These are phyloP conservation scores for Corynorhinus townsendii DNA, from an alignment of 2,113 vertebrate species.

Conservation along the genomic window DNA sequence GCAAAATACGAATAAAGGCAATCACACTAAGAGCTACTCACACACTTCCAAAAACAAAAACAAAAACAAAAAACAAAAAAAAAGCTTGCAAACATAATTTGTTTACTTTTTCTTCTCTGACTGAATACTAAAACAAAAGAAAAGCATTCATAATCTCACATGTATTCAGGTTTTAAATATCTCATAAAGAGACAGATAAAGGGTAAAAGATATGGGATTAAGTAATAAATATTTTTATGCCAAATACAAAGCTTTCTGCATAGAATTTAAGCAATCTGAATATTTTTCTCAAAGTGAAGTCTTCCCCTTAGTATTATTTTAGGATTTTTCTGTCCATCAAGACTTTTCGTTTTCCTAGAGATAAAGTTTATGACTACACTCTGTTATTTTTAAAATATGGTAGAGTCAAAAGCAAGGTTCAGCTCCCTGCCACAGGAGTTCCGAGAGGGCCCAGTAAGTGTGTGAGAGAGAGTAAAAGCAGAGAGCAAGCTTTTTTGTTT, in stretches of 20 bases:
- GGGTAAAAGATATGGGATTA: not conserved
- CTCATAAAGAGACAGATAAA: not conserved
- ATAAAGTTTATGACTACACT: not conserved
- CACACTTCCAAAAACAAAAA: accelerated
- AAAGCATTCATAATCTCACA: not conserved
- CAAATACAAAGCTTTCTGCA: not conserved
- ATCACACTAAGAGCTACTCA: not conserved
- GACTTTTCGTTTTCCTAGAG: not conserved
- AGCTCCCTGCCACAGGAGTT: too few relatives aligned
- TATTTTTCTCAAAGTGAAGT: not conserved
- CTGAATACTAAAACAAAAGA: not conserved
- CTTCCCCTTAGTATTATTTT: not conserved
- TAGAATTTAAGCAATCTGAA: not conserved
- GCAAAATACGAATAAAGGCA: not conserved
- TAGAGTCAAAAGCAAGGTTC: too few relatives aligned
- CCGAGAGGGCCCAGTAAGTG: too few relatives aligned
- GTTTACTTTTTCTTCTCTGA: not conserved
- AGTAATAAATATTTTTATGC: not conserved
- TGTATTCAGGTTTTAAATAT: not conserved
- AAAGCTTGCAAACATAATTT: not conserved
- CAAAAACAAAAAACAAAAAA: not conserved
- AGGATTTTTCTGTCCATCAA: not conserved
- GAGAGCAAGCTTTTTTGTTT: too few relatives aligned
- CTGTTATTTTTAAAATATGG: not conserved
- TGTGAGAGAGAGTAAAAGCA: too few relatives aligned